phyloP scores from a whole-genome alignment of 1,140 invertebrate species.

The Pseudomyrmex cubaensis region DNA sequence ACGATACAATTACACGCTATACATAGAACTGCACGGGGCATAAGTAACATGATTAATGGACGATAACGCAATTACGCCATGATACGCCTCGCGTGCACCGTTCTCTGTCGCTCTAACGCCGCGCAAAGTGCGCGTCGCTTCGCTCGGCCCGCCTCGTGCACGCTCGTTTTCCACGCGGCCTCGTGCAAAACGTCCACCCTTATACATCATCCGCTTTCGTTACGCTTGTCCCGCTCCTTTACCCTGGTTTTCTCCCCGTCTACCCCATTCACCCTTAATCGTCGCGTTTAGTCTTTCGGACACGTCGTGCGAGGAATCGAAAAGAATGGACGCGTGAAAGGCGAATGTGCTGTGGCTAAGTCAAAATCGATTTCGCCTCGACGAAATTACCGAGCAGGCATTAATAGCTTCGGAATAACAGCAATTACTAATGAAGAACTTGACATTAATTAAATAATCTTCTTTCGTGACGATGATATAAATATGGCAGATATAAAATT shows the following conservation, averaged over 20 bases:
- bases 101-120: constrained; percentile 12
- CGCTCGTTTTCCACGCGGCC: constrained; percentile 51
- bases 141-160: constrained; percentile 35
- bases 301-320: not conserved
- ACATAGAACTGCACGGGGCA: constrained; percentile 62
- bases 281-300: constrained; percentile 33
- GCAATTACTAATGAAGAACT: too few relatives aligned
- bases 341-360: not conserved
- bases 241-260: constrained; percentile 17
- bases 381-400: not conserved
- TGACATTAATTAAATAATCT: too few relatives aligned
- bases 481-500: too few relatives aligned
- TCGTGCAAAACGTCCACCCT: constrained; percentile 59
- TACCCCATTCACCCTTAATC: constrained; percentile 7
- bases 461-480: too few relatives aligned
- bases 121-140: constrained; percentile 26
- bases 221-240: constrained; percentile 44
- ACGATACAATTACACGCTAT: constrained; percentile 74
- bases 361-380: not conserved
- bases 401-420: not conserved
- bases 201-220: constrained; percentile 58
- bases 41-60: constrained; percentile 78
- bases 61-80: constrained; percentile 76
- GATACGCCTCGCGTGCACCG: constrained; percentile 70
- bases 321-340: not conserved